These are phyloP conservation scores for Electrona antarctica DNA, from an alignment of 2,113 vertebrate species.

Conservation along the genomic window DNA sequence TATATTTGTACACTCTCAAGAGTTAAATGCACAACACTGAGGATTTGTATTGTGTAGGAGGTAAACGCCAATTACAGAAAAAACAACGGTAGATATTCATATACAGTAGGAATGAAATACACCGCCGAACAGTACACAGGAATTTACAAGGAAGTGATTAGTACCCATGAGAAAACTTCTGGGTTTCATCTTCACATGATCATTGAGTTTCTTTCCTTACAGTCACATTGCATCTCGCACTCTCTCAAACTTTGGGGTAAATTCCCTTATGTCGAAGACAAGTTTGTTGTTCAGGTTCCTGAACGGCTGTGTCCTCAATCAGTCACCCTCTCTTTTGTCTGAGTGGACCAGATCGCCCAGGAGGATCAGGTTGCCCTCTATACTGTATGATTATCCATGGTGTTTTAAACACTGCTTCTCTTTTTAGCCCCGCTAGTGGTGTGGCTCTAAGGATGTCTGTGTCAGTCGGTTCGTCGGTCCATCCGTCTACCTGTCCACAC, in stretches of 20 bases:
- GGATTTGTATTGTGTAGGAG: background rate
- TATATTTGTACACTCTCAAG: background rate
- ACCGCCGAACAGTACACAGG: background rate
- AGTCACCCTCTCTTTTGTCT: slow-evolving; percentile 54
- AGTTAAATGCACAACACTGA: background rate
- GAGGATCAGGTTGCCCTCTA: slow-evolving; percentile 46
- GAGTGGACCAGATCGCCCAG: slow-evolving; percentile 59
- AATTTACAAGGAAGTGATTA: background rate
- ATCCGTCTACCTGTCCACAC: no score
- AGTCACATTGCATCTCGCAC: background rate
- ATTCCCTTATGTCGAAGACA: slow-evolving; percentile 54
- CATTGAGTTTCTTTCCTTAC: slow-evolving; percentile 31
- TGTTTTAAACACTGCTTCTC: slow-evolving; percentile 5
- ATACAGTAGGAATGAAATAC: background rate
- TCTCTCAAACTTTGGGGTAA: slow-evolving; percentile 36
- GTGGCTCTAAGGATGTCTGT: no score
- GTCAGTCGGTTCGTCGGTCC: no score
- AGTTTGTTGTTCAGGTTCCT: slow-evolving; percentile 57
- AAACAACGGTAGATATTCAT: background rate
- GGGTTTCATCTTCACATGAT: slow-evolving; percentile 24
- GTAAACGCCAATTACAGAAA: slow-evolving; percentile 4
- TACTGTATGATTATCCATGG: slow-evolving; percentile 23
- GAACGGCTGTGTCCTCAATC: slow-evolving; percentile 71
- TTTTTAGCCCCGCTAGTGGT: no score
- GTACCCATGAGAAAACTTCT: slow-evolving; percentile 19